Base-by-base conservation (phyloP, 2,797 vertebrate species). In the Phalloptychus januarius region DNA sequence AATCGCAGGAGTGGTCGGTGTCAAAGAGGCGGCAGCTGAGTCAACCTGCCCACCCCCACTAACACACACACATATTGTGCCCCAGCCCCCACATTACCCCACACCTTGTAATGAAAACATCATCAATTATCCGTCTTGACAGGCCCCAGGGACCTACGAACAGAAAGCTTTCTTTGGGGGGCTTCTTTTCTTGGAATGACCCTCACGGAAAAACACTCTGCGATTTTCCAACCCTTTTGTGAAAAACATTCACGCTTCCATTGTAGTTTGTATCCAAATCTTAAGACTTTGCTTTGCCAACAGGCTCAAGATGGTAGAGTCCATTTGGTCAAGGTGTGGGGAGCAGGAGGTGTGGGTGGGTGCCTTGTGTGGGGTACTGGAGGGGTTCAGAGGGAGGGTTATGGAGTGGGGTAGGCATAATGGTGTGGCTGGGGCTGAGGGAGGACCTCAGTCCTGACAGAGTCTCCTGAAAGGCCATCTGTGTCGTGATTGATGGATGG, bases 71-170 rank as follows among this genome's bases (percentile, higher is more conserved):
- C 85, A 84, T 67, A 89, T 86, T 88, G 86, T 93, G 94, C 95
- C 94, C 91, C 95, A 94, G 94, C 92, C 93, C 93, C 91, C 91
- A 90, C 91, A 91, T 94, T 93, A 91, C 91, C 95, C 95, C 96
- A 96, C 93, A 96, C 96, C 96, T 97, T 96, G 95, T 95, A 97
- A 97, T 96, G 96, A 97, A 98, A 97, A 97, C 96, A 96, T 96
- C 96, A 97, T 98, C 97, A 97, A 96, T 98, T 97, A 97, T 93
- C 93, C 91, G 87, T 90, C 91, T 84, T 95, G 96, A 97, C 96
- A 97, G 97, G 95, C 93, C 86, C 93, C 88, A 92, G 95, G 95
- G 96, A 96, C 93, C 93, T 71, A 73, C 20, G 89, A 94, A 90
- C 92, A 95, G 95, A 96, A 94, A 95, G 92, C 93, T 95, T 94